Conservation (phyloP, 2,888 invertebrate genomes). For the Conops quadrifasciatus region DNA sequence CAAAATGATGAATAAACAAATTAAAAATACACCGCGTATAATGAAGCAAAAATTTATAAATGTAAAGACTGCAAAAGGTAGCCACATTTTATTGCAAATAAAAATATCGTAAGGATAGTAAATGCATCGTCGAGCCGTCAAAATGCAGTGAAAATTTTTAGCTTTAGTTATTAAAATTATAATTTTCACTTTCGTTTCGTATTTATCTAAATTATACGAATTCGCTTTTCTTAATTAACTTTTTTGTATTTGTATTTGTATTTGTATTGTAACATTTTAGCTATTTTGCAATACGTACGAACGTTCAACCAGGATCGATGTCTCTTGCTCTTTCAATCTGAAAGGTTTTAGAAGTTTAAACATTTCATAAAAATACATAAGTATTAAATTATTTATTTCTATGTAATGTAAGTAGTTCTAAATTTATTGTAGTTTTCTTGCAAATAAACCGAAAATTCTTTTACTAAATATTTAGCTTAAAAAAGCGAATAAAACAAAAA, state of each 20-base stretch:
- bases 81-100: background rate
- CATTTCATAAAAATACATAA: background rate
- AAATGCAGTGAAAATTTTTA: background rate
- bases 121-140: too few relatives aligned
- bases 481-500: too few relatives aligned
- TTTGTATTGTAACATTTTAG: constrained; percentile 10
- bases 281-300: constrained; percentile 62
- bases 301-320: constrained; percentile 66
- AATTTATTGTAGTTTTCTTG: too few relatives aligned
- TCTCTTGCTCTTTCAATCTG: constrained; percentile 67
- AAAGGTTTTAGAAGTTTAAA: constrained; percentile 54
- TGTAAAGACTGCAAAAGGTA: background rate
- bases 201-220: background rate
- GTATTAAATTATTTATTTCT: background rate
- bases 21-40: background rate
- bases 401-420: background rate
- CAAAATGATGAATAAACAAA: too few relatives aligned
- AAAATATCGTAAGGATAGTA: background rate
- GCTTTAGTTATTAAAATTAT: background rate
- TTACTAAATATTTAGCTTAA: too few relatives aligned
- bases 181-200: constrained; percentile 3
- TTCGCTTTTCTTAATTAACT: too few relatives aligned
- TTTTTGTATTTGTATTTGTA: too few relatives aligned
- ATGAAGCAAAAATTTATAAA: background rate
- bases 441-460: too few relatives aligned